phyloP scores from a whole-genome alignment of 1,140 invertebrate genomes.

The Musca domestica region DNA sequence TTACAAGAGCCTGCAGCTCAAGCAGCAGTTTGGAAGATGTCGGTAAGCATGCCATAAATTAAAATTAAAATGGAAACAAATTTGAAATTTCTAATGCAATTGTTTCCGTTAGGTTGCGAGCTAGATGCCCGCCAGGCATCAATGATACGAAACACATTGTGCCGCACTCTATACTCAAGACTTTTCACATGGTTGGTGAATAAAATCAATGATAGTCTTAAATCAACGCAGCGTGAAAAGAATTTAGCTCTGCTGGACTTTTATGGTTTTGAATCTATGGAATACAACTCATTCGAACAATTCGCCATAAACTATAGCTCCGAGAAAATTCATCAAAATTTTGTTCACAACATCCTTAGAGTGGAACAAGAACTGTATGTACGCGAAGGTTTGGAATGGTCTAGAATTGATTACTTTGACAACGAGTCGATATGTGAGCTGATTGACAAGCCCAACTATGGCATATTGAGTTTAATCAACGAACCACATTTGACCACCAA shows the following conservation, averaged over 20 bases:
- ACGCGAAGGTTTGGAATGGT: conserved; percentile 73
- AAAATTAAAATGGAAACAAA: too few relatives aligned
- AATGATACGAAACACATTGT: conserved; percentile 61
- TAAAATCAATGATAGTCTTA: conserved; percentile 70
- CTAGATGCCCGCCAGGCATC: conserved; percentile 65
- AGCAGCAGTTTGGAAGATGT: conserved; percentile 49
- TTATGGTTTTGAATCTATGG: conserved; percentile 84
- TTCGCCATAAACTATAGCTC: conserved; percentile 90
- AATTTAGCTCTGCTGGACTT: conserved; percentile 77
- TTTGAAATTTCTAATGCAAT: conserved; percentile 7
- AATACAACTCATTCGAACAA: conserved; percentile 73
- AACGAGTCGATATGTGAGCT: conserved; percentile 60
- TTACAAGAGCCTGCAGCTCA: conserved; percentile 48
- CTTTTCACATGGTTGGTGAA: conserved; percentile 77
- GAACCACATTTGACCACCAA: conserved; percentile 74
- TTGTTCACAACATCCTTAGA: conserved; percentile 46
- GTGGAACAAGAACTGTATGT: conserved; percentile 83
- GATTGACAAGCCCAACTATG: conserved; percentile 55
- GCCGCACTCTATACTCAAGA: conserved; percentile 71
- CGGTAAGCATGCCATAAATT: conserved; percentile 28
- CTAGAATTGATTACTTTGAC: conserved; percentile 65
- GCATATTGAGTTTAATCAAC: conserved; percentile 67
- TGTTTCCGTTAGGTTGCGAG: conserved; percentile 34
- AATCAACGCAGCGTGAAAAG: conserved; percentile 58
- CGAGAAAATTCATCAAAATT: conserved; percentile 76